Base-by-base conservation (phyloP, 2,113 vertebrate genomes). In the Guaruba guarouba region DNA sequence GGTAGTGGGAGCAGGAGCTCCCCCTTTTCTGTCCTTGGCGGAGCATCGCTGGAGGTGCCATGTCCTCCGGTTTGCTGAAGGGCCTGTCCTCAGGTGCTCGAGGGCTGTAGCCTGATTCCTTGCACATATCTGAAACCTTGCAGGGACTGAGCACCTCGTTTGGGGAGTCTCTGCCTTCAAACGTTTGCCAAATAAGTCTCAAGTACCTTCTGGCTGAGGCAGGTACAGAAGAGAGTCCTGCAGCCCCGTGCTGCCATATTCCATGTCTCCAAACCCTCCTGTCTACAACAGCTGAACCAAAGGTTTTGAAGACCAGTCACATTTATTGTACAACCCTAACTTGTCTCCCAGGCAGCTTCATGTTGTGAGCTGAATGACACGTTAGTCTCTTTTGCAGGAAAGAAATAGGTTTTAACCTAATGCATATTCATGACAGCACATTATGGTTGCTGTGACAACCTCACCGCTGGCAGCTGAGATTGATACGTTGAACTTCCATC, bases 401-500 rank as follows among this genome's bases (percentile, higher is more conserved):
- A 90, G 67, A 88, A 55, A 25, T 64, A 81, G 62, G 82, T 91
- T 92, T 91, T 64, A 85, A 28, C 0, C 0, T 93, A 82, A 92
- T 96, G 57, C 82, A 95, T 96, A 95, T 93, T 96, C 93, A 96
- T 95, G 93, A 87, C 52, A 48, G 74, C 87, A 74, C 15, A 7
- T 89, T 95, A 66, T 82, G 83, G 94, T 97, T 97, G 95, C 96
- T 87, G 86, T 96, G 95, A 91, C 95, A 97, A 95, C 93, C 70
- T 87, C 52, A 41, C 77, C 29, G 28, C 70, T 78, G 33, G 57
- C 77, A 89, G 83, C 59, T 13, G 5, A 27, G 86, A 86, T 73
- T 0, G 1, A 35, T 89, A 2, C 23, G 75, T 79, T 89, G 63
- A 95, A 87, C 69, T 82, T 93, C 35, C n/a, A 31, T 91, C 51